phyloP scores from a whole-genome alignment of 2,797 vertebrate species.

The Bovichtus diacanthus region DNA sequence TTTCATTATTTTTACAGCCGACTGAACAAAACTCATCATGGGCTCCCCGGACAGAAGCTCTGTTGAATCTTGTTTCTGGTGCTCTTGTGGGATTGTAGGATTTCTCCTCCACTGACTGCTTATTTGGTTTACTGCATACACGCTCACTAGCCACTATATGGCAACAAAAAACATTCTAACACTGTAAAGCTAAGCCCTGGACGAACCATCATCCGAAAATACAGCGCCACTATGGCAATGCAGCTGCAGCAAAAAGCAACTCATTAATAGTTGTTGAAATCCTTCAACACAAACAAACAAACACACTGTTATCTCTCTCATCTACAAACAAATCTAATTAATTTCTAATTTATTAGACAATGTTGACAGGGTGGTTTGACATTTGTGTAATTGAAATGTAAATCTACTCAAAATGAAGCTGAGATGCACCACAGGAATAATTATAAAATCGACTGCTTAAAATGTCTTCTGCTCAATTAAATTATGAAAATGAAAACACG shows the following conservation, averaged over 20 bases:
- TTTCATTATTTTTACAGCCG: conserved; percentile 22
- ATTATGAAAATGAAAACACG: background rate
- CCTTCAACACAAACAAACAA: background rate
- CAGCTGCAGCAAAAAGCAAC: background rate
- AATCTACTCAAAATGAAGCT: background rate
- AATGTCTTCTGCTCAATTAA: background rate
- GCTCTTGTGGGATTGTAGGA: background rate
- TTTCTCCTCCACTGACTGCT: background rate
- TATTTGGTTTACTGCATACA: background rate
- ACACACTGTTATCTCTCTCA: background rate
- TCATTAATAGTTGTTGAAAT: background rate
- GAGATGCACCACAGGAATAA: background rate
- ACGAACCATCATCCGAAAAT: background rate
- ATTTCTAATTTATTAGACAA: background rate
- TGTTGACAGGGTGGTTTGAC: background rate
- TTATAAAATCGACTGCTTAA: background rate
- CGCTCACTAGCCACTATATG: background rate
- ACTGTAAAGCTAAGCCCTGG: background rate
- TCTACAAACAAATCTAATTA: background rate
- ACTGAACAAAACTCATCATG: conserved; percentile 17
- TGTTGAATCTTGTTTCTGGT: background rate
- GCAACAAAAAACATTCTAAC: background rate
- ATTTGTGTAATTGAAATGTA: background rate
- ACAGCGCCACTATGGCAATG: background rate
- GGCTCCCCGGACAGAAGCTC: background rate